phyloP scores from a whole-genome alignment of 2,888 invertebrate species.

The Euplexia lucipara region DNA sequence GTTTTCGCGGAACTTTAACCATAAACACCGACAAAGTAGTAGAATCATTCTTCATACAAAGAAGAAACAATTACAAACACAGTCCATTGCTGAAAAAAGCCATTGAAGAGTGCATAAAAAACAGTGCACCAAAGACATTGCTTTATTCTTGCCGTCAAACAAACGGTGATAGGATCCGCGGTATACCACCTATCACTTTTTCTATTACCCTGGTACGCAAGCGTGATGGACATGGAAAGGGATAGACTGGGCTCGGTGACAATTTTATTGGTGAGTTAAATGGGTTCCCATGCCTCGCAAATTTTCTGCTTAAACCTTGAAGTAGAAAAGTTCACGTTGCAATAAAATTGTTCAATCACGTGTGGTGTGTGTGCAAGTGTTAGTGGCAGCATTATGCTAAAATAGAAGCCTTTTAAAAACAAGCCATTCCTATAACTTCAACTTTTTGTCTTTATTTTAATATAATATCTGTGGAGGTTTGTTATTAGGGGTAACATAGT shows the following conservation, averaged over 20 bases:
- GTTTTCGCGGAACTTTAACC: too few species aligned
- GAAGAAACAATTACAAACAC: conserved; percentile 6
- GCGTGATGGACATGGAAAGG: conserved; percentile 45
- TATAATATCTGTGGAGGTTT: too few species aligned
- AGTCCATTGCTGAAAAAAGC: conserved; percentile 23
- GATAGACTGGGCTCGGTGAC: conserved; percentile 27
- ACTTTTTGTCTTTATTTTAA: too few species aligned
- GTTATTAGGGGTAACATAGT: too few species aligned
- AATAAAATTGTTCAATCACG: background rate
- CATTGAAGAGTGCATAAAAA: conserved; percentile 48
- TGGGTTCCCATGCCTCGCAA: too few species aligned
- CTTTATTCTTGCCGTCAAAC: conserved; percentile 71
- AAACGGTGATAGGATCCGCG: conserved; percentile 83
- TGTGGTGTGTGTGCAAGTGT: background rate
- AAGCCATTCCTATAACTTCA: too few species aligned
- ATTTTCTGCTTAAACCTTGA: too few species aligned
- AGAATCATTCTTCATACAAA: background rate
- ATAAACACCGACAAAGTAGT: too few species aligned
- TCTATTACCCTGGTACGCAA: conserved; percentile 82
- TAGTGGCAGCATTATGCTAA: too few species aligned
- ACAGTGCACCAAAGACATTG: conserved; percentile 59
- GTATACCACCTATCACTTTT: conserved; percentile 87
- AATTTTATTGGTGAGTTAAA: background rate
- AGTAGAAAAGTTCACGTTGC: background rate
- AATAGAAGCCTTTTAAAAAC: too few species aligned